Evolutionary conservation across 2,113 vertebrate species (phyloP), one percentile per base, ranked within the genome.

Genomic region (Barnardius zonarius): DNA sequence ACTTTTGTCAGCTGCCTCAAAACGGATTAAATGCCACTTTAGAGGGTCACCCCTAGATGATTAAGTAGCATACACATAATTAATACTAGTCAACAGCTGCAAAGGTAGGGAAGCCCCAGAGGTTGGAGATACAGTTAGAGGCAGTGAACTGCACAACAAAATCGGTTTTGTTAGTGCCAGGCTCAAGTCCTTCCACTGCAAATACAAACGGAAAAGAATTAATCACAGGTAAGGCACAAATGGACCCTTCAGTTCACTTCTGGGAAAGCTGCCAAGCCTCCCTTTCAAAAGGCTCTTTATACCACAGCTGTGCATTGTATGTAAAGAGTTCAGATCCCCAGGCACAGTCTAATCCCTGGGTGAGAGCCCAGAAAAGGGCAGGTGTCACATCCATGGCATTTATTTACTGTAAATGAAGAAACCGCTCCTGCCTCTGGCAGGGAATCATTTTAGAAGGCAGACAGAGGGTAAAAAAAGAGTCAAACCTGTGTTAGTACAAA

Each of bases 211-310:
- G 94, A 94, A 90, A 73, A 86, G 91, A 95, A 97, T 94, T 92
- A 86, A 96, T 95, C 93, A 82, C 90, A 95, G 90, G 87, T 88
- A 91, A 93, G 88, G 90, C 86, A 95, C 81, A 95, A 96, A 96
- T 28, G 70, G 93, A 94, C 86, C 79, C 91, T 93, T 95, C 87
- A 51, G 55, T 83, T 66, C 70, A 59, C 55, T 92, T 68, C 96
- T 97, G 95, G 96, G 96, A 95, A 86, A 93, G 84, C 86, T 5
- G 94, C 96, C 96, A 96, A 93, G 57, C 28, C 52, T 93, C 51
- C 84, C 62, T 92, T 97, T 95, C 91, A 87, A 94, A 95, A 88
- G 74, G n/a, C 33, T 92, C 86, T 91, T 97, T 93, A 54, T 95
- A 94, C 79, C 70, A 63, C 92, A 86, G 92, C 72, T 94, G 94